Evolutionary conservation across 2,888 invertebrate genomes (phyloP).

Genomic region (Neria commutata): DNA sequence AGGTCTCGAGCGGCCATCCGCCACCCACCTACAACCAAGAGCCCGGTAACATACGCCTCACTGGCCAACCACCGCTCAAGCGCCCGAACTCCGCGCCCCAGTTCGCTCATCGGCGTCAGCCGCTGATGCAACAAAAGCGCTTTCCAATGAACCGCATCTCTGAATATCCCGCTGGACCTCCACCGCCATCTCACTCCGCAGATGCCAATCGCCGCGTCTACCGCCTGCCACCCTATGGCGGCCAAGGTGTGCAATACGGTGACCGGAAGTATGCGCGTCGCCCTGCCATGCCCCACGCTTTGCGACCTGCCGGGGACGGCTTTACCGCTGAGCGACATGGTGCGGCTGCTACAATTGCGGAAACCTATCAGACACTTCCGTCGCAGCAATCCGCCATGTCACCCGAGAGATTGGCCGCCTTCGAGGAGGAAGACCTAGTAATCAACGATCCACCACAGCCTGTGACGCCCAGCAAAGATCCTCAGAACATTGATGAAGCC

Average conservation of each 20-base stretch:
- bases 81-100: constrained; percentile 49
- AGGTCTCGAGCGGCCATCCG: constrained; percentile 63
- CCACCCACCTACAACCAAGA: constrained; percentile 49
- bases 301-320: constrained; percentile 39
- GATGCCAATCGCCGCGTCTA: constrained; percentile 58
- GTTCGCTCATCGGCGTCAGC: constrained; percentile 53
- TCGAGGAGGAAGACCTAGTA: constrained; percentile 62
- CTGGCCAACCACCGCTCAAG: constrained; percentile 42
- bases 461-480: constrained; percentile 50
- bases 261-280: constrained; percentile 48
- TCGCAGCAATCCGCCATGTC: constrained; percentile 35
- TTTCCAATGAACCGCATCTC: constrained; percentile 54
- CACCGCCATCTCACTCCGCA: constrained; percentile 35
- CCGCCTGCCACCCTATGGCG: constrained; percentile 45
- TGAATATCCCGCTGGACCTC: constrained; percentile 44
- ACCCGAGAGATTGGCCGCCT: constrained; percentile 45
- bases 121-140: constrained; percentile 42
- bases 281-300: constrained; percentile 35
- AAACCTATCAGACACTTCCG: constrained; percentile 39
- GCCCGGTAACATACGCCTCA: constrained; percentile 56
- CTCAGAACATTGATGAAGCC: constrained; percentile 36
- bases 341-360: constrained; percentile 20
- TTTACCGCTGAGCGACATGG: constrained; percentile 49
- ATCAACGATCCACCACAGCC: constrained; percentile 62
- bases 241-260: constrained; percentile 35